Evolutionary conservation across 2,113 vertebrate species (phyloP).

Genomic region (Dunckerocampus dactyliophorus): DNA sequence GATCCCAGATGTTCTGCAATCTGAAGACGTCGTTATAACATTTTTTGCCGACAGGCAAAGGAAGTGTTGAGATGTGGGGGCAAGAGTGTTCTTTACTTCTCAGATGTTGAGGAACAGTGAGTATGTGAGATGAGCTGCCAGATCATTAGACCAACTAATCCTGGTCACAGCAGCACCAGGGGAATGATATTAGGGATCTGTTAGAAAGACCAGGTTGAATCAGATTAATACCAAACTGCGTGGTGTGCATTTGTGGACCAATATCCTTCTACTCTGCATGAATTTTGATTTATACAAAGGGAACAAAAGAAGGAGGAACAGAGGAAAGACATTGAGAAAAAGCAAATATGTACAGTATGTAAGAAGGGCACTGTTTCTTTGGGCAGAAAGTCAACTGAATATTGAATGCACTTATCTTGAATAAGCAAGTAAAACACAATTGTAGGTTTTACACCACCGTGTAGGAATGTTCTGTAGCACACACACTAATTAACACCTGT

Average conservation of each 20-base stretch:
- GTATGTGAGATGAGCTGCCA: constrained; percentile 42
- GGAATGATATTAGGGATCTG: constrained; percentile 75
- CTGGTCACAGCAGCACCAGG: constrained; percentile 59
- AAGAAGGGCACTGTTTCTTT: constrained; percentile 54
- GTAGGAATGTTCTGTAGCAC: constrained; percentile 42
- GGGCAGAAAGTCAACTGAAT: constrained; percentile 62
- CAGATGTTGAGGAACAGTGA: constrained; percentile 35
- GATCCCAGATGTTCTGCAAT: constrained; percentile 29
- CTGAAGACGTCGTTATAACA: constrained; percentile 21
- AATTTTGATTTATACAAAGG: constrained; percentile 73
- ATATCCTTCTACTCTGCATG: constrained; percentile 72
- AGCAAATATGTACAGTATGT: constrained; percentile 63
- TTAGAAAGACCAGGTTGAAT: constrained; percentile 70
- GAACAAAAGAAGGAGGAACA: constrained; percentile 68
- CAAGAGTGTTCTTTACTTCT: constrained; percentile 28
- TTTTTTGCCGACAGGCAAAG: constrained; percentile 38
- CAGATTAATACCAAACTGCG: constrained; percentile 76
- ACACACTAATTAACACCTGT: constrained; percentile 63
- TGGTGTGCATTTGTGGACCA: constrained; percentile 67
- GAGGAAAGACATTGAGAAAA: constrained; percentile 46
- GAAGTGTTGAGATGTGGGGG: constrained; percentile 32
- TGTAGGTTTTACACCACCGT: constrained; percentile 61
- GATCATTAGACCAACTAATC: constrained; percentile 75
- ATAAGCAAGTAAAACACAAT: constrained; percentile 52
- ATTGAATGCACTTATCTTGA: constrained; percentile 59